Evolutionary conservation across 1,140 invertebrate genomes (phyloP), one percentile per base, ranked within the genome.

Genomic region (Lordiphosa stackelbergi): DNA sequence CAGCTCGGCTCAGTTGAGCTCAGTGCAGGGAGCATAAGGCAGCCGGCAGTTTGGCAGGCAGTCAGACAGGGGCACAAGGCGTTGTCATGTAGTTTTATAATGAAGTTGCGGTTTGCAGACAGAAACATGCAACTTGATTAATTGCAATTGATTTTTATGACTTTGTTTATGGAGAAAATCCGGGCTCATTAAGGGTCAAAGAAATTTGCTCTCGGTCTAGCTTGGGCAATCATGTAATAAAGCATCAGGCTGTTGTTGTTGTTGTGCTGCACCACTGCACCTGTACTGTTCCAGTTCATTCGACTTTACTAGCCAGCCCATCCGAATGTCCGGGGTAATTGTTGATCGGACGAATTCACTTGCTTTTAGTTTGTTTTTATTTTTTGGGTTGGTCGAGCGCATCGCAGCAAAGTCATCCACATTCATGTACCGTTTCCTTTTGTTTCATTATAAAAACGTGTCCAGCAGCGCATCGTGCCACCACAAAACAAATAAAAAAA

Each of bases 401-500:
- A 78, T 62, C 66, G 68, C 19, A 19, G 68, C 57, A 52, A 28
- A 41, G 73, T 66, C 53, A 73, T 59, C 49, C 55, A 58, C 60
- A 55, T 42, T 28, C 9, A 46, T 54, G 49, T 54, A 54, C 43
- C 28, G 53, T 40, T 55, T 71, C 64, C 63, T 68, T 68, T 79
- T 81, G 75, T 79, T 83, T 81, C 64, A 81, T 66, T 28, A 46
- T 71, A 68, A 71, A 79, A 79, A 75, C 75, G 75, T 79, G 73
- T 78, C 74, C 74, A 73, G 58, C 46, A 53, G 56, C 12, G 28
- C 24, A 40, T 66, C 68, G 68, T 71, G 69, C 65, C 64, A 71
- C 69, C 69, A 60, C 70, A 70, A 70, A 66, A 70, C 40, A 66
- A 69, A 77, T 8, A 35, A 43, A 57, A 51, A 19, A 55, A 66